A percentile compares a stretch with the other conserved stretches of the same genome.
Conservation (phyloP, 2,888 invertebrate genomes). For the Andrena flavipes region DNA sequence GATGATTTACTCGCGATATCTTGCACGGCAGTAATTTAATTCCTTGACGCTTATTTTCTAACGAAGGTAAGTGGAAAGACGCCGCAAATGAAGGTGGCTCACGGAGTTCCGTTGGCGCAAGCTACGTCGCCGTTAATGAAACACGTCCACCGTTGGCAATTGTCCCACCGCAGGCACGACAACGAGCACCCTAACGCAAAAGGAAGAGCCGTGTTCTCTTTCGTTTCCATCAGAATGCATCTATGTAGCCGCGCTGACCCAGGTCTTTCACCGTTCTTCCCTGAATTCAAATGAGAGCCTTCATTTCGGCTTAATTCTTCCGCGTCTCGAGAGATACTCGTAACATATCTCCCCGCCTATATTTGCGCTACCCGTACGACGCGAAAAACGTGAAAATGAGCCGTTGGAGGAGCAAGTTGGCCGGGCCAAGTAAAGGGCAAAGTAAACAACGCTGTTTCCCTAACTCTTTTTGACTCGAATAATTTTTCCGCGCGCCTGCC, state of each 20-base stretch:
- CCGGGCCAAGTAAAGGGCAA: neutral
- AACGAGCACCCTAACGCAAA: conserved; percentile 61
- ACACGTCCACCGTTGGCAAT: conserved; percentile 79
- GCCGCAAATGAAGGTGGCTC: conserved; percentile 35
- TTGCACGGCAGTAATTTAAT: conserved; percentile 34
- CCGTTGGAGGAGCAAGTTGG: neutral
- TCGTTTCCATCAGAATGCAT: conserved; percentile 68
- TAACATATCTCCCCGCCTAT: neutral
- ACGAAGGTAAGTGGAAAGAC: conserved; percentile 39
- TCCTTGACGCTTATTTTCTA: conserved; percentile 27
- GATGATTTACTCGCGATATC: conserved; percentile 7
- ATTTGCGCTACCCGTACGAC: conserved; percentile 16
- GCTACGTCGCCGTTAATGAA: conserved; percentile 79
- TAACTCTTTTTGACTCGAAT: neutral
- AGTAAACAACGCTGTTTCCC: neutral
- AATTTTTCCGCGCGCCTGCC: neutral
- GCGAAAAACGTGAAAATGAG: conserved; percentile 21
- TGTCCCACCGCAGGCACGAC: conserved; percentile 75
- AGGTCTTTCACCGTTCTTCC: conserved; percentile 44
- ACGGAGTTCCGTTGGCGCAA: conserved; percentile 50
- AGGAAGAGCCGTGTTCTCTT: conserved; percentile 59
- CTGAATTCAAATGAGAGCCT: conserved; percentile 70
- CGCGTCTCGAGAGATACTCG: neutral
- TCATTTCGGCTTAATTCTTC: conserved; percentile 42
- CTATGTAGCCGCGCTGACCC: conserved; percentile 38